Evolutionary conservation across 2,888 invertebrate species (phyloP).

Genomic region (Galerucella calmariensis): DNA sequence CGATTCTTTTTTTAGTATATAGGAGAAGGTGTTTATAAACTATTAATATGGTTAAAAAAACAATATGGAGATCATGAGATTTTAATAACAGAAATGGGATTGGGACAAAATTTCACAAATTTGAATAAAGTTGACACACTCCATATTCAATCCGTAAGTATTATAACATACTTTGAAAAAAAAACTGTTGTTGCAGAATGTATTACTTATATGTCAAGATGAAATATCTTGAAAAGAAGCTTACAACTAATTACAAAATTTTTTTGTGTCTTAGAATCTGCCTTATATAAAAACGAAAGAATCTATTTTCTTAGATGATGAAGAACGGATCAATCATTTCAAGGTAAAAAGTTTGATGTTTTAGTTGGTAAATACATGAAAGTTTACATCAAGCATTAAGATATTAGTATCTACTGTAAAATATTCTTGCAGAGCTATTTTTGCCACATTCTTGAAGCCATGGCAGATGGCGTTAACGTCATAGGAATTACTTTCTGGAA

Average conservation of each 20-base stretch:
- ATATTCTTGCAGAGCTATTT: slow-evolving; percentile 58
- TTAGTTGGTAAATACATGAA: too few species aligned
- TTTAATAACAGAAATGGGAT: slow-evolving; percentile 49
- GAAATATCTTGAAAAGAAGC: too few species aligned
- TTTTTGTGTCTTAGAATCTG: background rate
- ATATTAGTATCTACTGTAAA: too few species aligned
- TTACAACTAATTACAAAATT: too few species aligned
- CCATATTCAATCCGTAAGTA: background rate
- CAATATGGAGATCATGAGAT: slow-evolving; percentile 47
- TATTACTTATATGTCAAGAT: too few species aligned
- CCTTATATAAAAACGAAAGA: background rate
- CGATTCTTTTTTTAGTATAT: slow-evolving; percentile 40
- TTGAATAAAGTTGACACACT: slow-evolving; percentile 46
- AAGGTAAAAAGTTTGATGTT: background rate
- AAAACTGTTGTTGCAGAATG: too few species aligned
- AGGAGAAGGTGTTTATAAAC: slow-evolving; percentile 46
- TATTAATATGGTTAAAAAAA: slow-evolving; percentile 45
- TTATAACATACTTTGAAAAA: background rate
- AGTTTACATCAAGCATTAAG: too few species aligned
- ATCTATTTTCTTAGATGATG: background rate
- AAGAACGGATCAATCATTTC: slow-evolving; percentile 1
- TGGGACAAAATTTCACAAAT: slow-evolving; percentile 39
- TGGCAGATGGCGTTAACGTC: slow-evolving; percentile 56
- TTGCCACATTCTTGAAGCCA: slow-evolving; percentile 58
- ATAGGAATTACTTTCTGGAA: slow-evolving; percentile 62